Evolutionary conservation across 2,113 vertebrate genomes (phyloP), one percentile per base, ranked within the genome.

Genomic region (Sterrhoptilus dennistouni): DNA sequence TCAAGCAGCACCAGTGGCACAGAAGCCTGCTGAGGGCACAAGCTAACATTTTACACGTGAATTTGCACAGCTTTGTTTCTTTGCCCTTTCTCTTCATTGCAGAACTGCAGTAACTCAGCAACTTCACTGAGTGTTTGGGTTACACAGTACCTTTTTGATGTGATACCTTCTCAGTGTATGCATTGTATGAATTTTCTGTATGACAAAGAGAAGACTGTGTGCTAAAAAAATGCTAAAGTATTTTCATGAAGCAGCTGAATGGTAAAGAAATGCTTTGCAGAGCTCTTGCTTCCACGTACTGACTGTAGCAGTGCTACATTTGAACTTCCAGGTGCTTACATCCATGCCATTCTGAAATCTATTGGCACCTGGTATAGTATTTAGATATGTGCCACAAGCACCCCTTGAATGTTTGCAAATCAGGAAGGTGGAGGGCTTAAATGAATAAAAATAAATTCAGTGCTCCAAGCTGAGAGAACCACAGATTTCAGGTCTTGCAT

Each of bases 41-140:
- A 49, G 7, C 33, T 68, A 31, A 50, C 9, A 17, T 56, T 83
- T 89, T 31, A 71, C 33, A 79, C 2, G 0, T n/a, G 49, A 83
- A 83, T 44, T 36, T 72, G 12, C 76, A 78, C 52, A 91, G 74
- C 61, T 79, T 80, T 87, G 36, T 70, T 89, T 89, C 91, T 94
- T 92, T 89, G 97, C 96, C 97, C 97, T 97, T 97, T 95, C 94
- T 96, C 75, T 95, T 75, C 64, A 66, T 72, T 71, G 90, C 91
- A 97, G 96, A 96, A 95, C 29, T 97, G 96, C 90, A 98, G 98
- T 97, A 98, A 98, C 98, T 98, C 98, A 98, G 98, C 98, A 98
- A 98, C 98, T 98, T 98, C 97, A 98, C 95, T 96, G 83, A 95
- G 77, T 54, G 47, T 95, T 95, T 68, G 80, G 89, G 78, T 95